Evolutionary conservation across 64 coral and sea anemone genomes (phyloP).

Genomic region (Trachythela sp.): DNA sequence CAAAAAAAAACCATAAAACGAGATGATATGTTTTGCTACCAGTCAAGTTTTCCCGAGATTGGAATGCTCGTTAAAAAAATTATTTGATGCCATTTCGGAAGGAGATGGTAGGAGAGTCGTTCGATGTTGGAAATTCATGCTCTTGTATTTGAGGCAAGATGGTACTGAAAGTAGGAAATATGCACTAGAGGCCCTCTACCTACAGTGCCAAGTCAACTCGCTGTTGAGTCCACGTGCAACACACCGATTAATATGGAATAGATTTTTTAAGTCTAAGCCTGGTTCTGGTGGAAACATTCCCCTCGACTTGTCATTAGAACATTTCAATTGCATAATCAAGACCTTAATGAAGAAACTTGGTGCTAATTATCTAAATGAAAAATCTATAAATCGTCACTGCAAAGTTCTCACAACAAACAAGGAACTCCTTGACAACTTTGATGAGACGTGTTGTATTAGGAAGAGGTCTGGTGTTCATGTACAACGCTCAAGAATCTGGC

Average conservation of each 20-base stretch:
- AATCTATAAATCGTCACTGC: slow-evolving; percentile 15
- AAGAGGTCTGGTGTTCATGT: background rate
- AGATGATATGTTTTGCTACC: slow-evolving; percentile 67
- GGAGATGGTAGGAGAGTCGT: too few relatives aligned
- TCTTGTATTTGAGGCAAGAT: slow-evolving; percentile 60
- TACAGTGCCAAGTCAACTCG: slow-evolving; percentile 36
- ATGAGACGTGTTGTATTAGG: background rate
- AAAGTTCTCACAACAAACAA: slow-evolving; percentile 19
- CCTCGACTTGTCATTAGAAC: background rate
- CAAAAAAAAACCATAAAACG: background rate
- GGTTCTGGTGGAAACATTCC: background rate
- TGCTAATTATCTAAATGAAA: background rate
- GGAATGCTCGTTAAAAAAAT: slow-evolving; percentile 52
- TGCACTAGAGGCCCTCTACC: slow-evolving; percentile 56
- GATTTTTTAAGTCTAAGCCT: background rate
- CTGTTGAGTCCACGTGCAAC: slow-evolving; percentile 38
- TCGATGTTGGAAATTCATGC: slow-evolving; percentile 47
- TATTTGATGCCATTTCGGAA: slow-evolving; percentile 41
- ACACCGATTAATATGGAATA: slow-evolving; percentile 16
- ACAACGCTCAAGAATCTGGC: background rate
- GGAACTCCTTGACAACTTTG: background rate
- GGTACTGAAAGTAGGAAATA: slow-evolving; percentile 61
- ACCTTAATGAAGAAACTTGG: background rate
- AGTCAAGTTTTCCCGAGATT: slow-evolving; percentile 61
- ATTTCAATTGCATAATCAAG: background rate